These are phyloP conservation scores for Choreutis nemorana DNA, from an alignment of 2,888 invertebrate genomes.

Conservation along the genomic window DNA sequence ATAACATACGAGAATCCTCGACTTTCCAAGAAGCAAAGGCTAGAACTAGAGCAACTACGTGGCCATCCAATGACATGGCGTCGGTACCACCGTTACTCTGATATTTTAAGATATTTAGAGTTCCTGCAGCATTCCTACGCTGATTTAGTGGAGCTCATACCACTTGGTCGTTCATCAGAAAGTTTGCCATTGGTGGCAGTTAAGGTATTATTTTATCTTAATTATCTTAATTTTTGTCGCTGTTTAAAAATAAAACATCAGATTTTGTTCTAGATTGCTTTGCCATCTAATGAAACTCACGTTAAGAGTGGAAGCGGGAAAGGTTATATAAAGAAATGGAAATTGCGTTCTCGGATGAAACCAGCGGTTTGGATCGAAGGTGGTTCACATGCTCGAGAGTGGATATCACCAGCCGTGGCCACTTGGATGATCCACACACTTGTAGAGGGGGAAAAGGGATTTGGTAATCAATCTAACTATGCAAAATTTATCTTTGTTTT, in stretches of 20 bases:
- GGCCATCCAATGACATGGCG: slow-evolving; percentile 76
- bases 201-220: slow-evolving; percentile 58
- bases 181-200: slow-evolving; percentile 74
- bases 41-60: slow-evolving; percentile 62
- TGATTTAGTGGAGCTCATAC: slow-evolving; percentile 70
- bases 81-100: slow-evolving; percentile 74
- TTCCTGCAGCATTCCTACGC: slow-evolving; percentile 71
- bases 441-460: slow-evolving; percentile 67
- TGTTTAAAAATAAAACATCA: background rate
- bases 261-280: slow-evolving; percentile 28
- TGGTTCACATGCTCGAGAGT: slow-evolving; percentile 78
- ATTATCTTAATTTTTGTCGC: background rate
- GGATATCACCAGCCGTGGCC: slow-evolving; percentile 81
- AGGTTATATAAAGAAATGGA: slow-evolving; percentile 49
- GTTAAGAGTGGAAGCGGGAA: slow-evolving; percentile 19
- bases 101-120: slow-evolving; percentile 74
- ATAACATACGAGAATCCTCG: slow-evolving; percentile 74
- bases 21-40: slow-evolving; percentile 67
- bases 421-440: slow-evolving; percentile 75
- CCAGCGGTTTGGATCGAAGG: slow-evolving; percentile 85
- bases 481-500: too few species aligned
- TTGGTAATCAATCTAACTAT: slow-evolving; percentile 40
- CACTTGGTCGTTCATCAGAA: slow-evolving; percentile 77
- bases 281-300: slow-evolving; percentile 33
- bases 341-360: slow-evolving; percentile 58